These are phyloP conservation scores for Keiferia lycopersicella DNA, from an alignment of 2,888 invertebrate genomes.

Conservation along the genomic window DNA sequence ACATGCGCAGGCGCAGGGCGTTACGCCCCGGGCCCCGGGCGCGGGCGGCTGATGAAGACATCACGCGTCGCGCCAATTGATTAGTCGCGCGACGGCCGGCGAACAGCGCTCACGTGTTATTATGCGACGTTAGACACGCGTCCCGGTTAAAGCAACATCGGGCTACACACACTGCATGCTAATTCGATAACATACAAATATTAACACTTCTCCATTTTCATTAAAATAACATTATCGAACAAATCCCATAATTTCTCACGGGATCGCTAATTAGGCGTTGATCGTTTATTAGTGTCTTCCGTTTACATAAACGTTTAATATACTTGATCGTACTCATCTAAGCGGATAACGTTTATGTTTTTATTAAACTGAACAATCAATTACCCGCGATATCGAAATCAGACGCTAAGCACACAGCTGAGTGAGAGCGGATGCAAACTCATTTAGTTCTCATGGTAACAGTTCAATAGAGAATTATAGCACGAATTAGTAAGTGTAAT, in stretches of 20 bases:
- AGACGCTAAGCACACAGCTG: constrained; percentile 44
- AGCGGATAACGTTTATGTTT: constrained; percentile 22
- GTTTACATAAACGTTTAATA: constrained; percentile 17
- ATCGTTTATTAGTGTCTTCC: constrained; percentile 19
- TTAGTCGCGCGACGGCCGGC: constrained; percentile 76
- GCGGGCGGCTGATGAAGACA: constrained; percentile 79
- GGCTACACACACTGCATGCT: constrained; percentile 8
- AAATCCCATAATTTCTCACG: constrained; percentile 5
- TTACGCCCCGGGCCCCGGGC: too few relatives aligned
- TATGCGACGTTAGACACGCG: constrained; percentile 76
- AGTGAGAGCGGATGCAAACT: constrained; percentile 50
- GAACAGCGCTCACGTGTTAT: constrained; percentile 67
- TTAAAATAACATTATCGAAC: neutral
- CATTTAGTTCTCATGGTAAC: constrained; percentile 55
- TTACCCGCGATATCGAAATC: constrained; percentile 25
- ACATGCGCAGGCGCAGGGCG: constrained; percentile 64
- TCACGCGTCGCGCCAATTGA: constrained; percentile 77
- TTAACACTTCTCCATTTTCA: constrained; percentile 6
- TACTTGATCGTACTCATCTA: neutral
- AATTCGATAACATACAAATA: constrained; percentile 19
- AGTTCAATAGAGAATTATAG: constrained; percentile 67
- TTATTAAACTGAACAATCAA: constrained; percentile 22
- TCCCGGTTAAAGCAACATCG: constrained; percentile 48
- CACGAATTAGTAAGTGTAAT: constrained; percentile 61
- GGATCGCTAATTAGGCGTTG: constrained; percentile 8